Conservation (phyloP, 2,113 vertebrate species). For the Tachysurus vachellii region DNA sequence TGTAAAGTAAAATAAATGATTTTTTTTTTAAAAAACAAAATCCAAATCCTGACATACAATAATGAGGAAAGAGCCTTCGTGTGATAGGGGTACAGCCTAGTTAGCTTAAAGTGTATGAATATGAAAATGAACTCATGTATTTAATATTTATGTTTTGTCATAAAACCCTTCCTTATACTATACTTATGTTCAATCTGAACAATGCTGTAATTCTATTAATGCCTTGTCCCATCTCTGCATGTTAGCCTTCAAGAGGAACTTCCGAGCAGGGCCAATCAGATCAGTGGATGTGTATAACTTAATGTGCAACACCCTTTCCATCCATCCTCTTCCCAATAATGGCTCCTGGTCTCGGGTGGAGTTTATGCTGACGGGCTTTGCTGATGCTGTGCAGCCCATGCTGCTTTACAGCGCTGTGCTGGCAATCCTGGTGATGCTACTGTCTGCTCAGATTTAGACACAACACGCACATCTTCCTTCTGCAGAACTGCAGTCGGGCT, state of each 20-base stretch:
- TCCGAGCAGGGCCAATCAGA: slow-evolving; percentile 80
- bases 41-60: background rate
- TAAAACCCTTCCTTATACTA: background rate
- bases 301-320: slow-evolving; percentile 81
- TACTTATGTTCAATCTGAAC: background rate
- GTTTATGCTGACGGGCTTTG: slow-evolving; percentile 75
- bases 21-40: background rate
- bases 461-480: background rate
- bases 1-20: background rate
- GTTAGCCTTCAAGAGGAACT: slow-evolving; percentile 87
- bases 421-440: slow-evolving; percentile 56
- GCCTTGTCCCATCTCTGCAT: slow-evolving; percentile 23
- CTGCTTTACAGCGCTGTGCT: slow-evolving; percentile 38
- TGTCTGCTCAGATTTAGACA: slow-evolving; percentile 30
- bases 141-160: background rate
- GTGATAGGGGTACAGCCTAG: background rate
- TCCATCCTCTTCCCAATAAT: slow-evolving; percentile 88
- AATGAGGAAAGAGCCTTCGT: background rate
- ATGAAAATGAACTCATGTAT: background rate
- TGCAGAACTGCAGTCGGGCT: background rate
- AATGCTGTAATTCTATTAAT: background rate
- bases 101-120: background rate
- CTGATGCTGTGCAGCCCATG: background rate
- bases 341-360: slow-evolving; percentile 91
- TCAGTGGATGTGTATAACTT: slow-evolving; percentile 90